A percentile compares a stretch with the other conserved stretches of the same genome.
Evolutionary conservation across 2,113 vertebrate species (phyloP).

Genomic region (Illadopsis cleaveri): DNA sequence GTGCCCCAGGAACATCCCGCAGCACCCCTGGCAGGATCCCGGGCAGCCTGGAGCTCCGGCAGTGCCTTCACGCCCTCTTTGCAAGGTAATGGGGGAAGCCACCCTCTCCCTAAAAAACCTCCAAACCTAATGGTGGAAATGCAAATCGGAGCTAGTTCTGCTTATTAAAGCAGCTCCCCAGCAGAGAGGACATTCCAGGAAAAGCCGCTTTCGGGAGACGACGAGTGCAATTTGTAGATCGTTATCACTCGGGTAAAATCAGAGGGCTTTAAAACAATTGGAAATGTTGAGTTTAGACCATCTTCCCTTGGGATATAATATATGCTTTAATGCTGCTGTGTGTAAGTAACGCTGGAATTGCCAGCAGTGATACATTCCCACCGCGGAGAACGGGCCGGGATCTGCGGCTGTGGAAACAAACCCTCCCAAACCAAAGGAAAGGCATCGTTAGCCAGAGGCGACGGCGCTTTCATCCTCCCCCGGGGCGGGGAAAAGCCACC

Average conservation of each 20-base stretch:
- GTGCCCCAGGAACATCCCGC: not conserved
- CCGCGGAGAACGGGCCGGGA: not conserved
- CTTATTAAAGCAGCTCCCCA: not conserved
- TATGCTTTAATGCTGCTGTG: not conserved
- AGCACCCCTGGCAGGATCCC: not conserved
- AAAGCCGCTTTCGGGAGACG: not conserved
- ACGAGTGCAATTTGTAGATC: slow-evolving; percentile 27
- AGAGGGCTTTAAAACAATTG: slow-evolving; percentile 36
- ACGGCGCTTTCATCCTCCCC: not conserved
- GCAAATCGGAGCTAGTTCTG: not conserved
- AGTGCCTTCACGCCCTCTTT: not conserved
- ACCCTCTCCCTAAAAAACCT: not conserved
- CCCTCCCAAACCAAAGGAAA: not conserved
- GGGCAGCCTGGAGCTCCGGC: not conserved
- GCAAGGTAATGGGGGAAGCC: not conserved
- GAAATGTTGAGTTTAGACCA: slow-evolving; percentile 16
- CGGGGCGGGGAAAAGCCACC: not conserved
- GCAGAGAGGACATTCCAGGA: not conserved
- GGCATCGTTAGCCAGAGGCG: not conserved
- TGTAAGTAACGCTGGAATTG: not conserved
- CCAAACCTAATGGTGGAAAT: not conserved
- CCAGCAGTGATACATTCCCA: not conserved
- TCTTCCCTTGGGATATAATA: not conserved
- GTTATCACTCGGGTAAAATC: not conserved
- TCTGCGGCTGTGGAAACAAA: not conserved